Base-by-base conservation (phyloP, 2,888 invertebrate genomes). In the Clistopyga incitator region DNA sequence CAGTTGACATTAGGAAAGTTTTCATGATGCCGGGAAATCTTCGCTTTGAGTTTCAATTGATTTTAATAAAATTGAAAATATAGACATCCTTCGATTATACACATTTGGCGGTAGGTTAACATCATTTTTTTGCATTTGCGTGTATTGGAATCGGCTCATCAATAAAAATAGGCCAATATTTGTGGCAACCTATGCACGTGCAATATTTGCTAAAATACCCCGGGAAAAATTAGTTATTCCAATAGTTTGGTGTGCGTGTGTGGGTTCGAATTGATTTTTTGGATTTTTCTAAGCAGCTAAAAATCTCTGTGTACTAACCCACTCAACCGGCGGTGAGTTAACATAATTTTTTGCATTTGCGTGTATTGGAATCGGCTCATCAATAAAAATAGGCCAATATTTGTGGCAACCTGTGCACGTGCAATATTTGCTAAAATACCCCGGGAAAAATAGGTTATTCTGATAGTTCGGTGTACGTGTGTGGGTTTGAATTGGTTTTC, bases 361-460 rank as follows among this genome's bases (percentile, higher is more conserved):
- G n/a, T n/a, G n/a, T 38, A 38, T 8, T 38, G 3, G 8, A 1
- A 38, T 38, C 4, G 34, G 6, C 13, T 6, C 13, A 54, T 54
- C 23, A 38, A 23, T 6, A 23, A 0, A 20, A 38, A 23, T 6
- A 23, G 0, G 23, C 23, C 11, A 23, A 20, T 54, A 8, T 54
- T 54, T 54, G 15, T 20, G 11, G 10, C 1, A 1, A 1, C 6
- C 3, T 52, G 45, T n/a, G 6, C n/a, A 47, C 3, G n/a, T 15
- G 10, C 38, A 54, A 54, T 54, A 54, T 54, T 54, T 54, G 54
- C 6, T 20, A 20, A 54, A 20, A 54, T 54, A 54, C 54, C 54
- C 4, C 23, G 13, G 11, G 0, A 13, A 13, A 23, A 8, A 20
- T 54, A 23, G 8, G 13, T 23, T 3, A 8, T 54, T 6, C 23